Evolutionary conservation across 2,888 invertebrate species (phyloP).

Genomic region (Pristionchus arcanus): DNA sequence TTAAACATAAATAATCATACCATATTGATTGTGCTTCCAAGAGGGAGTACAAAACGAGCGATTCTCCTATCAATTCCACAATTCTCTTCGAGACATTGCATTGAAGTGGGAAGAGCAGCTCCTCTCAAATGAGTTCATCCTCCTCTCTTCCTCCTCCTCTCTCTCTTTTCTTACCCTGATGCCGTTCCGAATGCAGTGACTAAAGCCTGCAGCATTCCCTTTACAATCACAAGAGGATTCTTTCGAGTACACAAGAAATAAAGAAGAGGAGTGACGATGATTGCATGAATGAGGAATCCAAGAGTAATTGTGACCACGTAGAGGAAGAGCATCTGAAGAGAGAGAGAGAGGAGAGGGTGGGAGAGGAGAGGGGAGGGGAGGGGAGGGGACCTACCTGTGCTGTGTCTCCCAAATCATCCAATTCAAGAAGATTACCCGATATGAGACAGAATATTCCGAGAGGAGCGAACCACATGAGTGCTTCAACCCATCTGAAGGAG

Average conservation of each 20-base stretch:
- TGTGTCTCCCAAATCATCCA: slow-evolving; percentile 77
- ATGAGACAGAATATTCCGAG: slow-evolving; percentile 78
- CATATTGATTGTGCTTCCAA: slow-evolving; percentile 86
- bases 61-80: slow-evolving; percentile 89
- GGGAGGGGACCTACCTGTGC: slow-evolving; percentile 58
- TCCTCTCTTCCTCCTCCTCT: not conserved
- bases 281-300: slow-evolving; percentile 93
- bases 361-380: not conserved
- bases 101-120: slow-evolving; percentile 96
- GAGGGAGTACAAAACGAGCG: slow-evolving; percentile 85
- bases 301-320: slow-evolving; percentile 94
- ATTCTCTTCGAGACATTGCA: slow-evolving; percentile 91
- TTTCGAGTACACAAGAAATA: slow-evolving; percentile 84
- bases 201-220: slow-evolving; percentile 81
- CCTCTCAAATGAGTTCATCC: slow-evolving; percentile 59
- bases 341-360: not conserved
- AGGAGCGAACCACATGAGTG: slow-evolving; percentile 78
- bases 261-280: slow-evolving; percentile 90
- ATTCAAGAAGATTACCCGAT: slow-evolving; percentile 77
- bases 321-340: slow-evolving; percentile 87
- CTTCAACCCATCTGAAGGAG: slow-evolving; percentile 69
- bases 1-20: slow-evolving; percentile 80
- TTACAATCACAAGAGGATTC: slow-evolving; percentile 68
- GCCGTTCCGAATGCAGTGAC: slow-evolving; percentile 97
- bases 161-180: slow-evolving; percentile 84